Evolutionary conservation across 2,888 invertebrate genomes (phyloP).

Genomic region (Cepaea hortensis): DNA sequence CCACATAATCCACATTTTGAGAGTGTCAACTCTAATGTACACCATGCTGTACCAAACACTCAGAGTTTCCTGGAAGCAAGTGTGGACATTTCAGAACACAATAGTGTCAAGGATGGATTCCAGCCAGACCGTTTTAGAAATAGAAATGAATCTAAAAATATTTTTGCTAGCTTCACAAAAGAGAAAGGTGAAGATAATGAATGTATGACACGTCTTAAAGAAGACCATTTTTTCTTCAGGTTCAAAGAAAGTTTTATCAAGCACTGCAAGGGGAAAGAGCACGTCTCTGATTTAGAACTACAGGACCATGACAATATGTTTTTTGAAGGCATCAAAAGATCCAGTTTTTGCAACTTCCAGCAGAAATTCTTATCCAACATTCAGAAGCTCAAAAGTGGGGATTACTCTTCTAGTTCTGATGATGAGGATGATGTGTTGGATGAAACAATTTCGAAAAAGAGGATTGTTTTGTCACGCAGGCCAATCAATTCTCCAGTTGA

Average conservation of each 20-base stretch:
- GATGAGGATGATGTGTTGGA: slow-evolving; percentile 49
- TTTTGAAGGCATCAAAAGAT: slow-evolving; percentile 26
- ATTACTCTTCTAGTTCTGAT: slow-evolving; percentile 48
- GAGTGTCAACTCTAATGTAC: not conserved
- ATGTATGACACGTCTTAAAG: not conserved
- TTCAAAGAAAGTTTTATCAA: slow-evolving; percentile 32
- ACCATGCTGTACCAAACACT: not conserved
- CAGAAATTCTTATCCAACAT: slow-evolving; percentile 24
- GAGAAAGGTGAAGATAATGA: slow-evolving; percentile 21
- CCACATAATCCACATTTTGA: not conserved
- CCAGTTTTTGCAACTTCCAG: slow-evolving; percentile 26
- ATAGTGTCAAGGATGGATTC: not conserved
- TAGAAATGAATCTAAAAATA: slow-evolving; percentile 30
- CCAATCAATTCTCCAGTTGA: not conserved
- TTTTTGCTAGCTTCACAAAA: slow-evolving; percentile 8
- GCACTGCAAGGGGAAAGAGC: not conserved
- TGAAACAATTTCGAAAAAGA: slow-evolving; percentile 27
- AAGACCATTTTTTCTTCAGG: slow-evolving; percentile 24
- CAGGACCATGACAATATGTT: not conserved
- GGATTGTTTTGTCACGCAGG: not conserved
- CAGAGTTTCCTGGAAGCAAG: too few relatives aligned
- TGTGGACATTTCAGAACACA: not conserved
- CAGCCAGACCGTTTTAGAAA: not conserved
- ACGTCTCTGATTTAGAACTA: not conserved
- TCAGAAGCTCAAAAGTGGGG: slow-evolving; percentile 7